Percentiles rank a stretch among this genome's conserved stretches.
These are phyloP conservation scores for Acromyrmex heyeri DNA, from an alignment of 1,140 invertebrate genomes.

Conservation along the genomic window DNA sequence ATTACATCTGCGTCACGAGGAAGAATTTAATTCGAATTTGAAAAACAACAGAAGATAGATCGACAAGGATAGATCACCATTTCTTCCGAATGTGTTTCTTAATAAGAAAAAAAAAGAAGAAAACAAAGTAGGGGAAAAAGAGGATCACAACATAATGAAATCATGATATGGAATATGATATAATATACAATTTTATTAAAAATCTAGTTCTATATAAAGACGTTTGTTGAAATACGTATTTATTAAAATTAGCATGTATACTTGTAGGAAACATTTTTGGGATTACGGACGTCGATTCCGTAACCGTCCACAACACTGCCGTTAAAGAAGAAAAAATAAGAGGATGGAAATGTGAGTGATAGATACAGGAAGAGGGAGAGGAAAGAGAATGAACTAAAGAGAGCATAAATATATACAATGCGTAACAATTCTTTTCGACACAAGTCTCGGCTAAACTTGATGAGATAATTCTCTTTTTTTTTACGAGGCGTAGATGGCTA, in stretches of 20 bases:
- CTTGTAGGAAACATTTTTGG: constrained; percentile 84
- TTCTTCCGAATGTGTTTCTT: constrained; percentile 70
- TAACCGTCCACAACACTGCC: constrained; percentile 86
- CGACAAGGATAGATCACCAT: constrained; percentile 34
- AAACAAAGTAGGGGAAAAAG: constrained; percentile 10
- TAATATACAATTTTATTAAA: constrained; percentile 77
- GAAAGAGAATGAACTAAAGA: constrained; percentile 28
- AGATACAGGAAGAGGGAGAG: background rate
- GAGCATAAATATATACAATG: constrained; percentile 30
- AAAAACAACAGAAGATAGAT: constrained; percentile 35
- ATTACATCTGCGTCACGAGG: constrained; percentile 16
- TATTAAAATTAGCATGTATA: constrained; percentile 84
- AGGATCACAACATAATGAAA: constrained; percentile 22
- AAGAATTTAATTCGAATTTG: constrained; percentile 45
- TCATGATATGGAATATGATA: constrained; percentile 59
- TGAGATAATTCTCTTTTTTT: constrained; percentile 14
- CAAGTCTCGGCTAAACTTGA: constrained; percentile 10
- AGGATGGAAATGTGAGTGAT: background rate
- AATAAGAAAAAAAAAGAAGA: constrained; percentile 58
- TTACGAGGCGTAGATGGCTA: background rate
- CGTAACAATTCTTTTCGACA: constrained; percentile 36
- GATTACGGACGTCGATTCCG: constrained; percentile 84
- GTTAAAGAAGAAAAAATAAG: constrained; percentile 76
- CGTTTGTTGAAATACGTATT: constrained; percentile 85
- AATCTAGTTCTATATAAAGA: constrained; percentile 82